Conservation (phyloP, 2,888 invertebrate species). For the Mythimna pallens region DNA sequence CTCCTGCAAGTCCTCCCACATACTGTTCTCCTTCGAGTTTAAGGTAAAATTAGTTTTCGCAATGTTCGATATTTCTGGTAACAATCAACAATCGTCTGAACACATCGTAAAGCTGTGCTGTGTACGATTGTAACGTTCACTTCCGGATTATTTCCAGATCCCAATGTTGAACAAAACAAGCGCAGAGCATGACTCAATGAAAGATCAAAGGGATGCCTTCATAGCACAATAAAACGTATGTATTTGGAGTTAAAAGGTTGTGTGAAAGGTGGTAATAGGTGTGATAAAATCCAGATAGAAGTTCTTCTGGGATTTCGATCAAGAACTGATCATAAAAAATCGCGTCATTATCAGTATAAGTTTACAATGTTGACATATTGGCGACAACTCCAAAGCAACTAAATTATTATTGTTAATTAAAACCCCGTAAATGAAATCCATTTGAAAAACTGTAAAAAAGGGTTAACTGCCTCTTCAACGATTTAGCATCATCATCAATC, state of each 20-base stretch:
- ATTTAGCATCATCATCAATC: neutral
- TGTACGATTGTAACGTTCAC: conserved; percentile 33
- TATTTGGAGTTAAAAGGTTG: conserved; percentile 24
- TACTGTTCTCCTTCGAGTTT: neutral
- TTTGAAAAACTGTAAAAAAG: neutral
- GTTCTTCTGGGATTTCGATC: conserved; percentile 13
- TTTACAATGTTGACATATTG: too few species aligned
- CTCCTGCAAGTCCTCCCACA: neutral
- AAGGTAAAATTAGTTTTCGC: conserved; percentile 7
- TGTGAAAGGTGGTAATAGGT: too few species aligned
- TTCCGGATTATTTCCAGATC: conserved; percentile 51
- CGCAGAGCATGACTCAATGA: conserved; percentile 45
- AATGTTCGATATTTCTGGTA: conserved; percentile 40
- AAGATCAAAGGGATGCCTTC: conserved; percentile 45
- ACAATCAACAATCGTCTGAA: conserved; percentile 46
- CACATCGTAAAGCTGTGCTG: conserved; percentile 39
- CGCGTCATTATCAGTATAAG: neutral
- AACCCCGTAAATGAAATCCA: neutral
- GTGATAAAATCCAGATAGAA: conserved; percentile 23
- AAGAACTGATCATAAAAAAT: neutral
- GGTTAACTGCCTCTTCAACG: neutral
- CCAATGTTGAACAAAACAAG: conserved; percentile 46
- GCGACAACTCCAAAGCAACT: too few species aligned
- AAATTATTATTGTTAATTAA: neutral
- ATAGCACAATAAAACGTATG: conserved; percentile 33